Percentiles rank a stretch among this genome's conserved stretches.
phyloP scores from a whole-genome alignment of 1,140 invertebrate species.

The Drosophila trapezifrons region DNA sequence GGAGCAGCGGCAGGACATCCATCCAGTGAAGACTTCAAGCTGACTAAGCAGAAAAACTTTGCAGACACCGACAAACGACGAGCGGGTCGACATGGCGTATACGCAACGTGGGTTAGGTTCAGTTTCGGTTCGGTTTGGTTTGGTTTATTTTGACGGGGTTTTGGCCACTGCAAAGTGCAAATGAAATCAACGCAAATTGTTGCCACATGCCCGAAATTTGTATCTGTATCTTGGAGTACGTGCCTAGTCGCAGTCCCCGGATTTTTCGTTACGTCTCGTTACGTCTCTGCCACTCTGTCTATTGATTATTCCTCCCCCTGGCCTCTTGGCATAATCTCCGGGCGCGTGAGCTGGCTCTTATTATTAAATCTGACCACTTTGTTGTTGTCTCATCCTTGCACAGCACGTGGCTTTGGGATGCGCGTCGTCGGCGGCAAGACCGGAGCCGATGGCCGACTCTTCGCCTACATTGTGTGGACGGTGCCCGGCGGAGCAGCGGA shows the following conservation, averaged over 20 bases:
- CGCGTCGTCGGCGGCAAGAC: slow-evolving; percentile 95
- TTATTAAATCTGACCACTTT: slow-evolving; percentile 55
- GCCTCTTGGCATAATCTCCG: slow-evolving; percentile 46
- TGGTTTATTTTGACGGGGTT: slow-evolving; percentile 19
- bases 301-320: slow-evolving; percentile 63
- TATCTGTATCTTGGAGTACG: slow-evolving; percentile 55
- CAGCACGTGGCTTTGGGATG: slow-evolving; percentile 96
- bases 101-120: slow-evolving; percentile 42
- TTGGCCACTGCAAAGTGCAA: slow-evolving; percentile 71
- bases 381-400: slow-evolving; percentile 42
- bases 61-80: slow-evolving; percentile 38
- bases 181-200: slow-evolving; percentile 80
- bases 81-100: slow-evolving; percentile 49
- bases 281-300: slow-evolving; percentile 5
- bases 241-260: slow-evolving; percentile 49
- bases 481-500: slow-evolving; percentile 95
- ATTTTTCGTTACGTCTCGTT: slow-evolving; percentile 13
- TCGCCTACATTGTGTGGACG: slow-evolving; percentile 96
- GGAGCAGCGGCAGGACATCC: slow-evolving; percentile 15
- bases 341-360: slow-evolving; percentile 50
- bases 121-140: slow-evolving; percentile 5
- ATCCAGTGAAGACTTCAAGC: slow-evolving; percentile 3
- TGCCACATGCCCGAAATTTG: slow-evolving; percentile 69
- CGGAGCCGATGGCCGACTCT: slow-evolving; percentile 91
- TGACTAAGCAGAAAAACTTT: slow-evolving; percentile 63